These are phyloP conservation scores for Mesochorus sp. DNA, from an alignment of 2,888 invertebrate species.

Conservation along the genomic window DNA sequence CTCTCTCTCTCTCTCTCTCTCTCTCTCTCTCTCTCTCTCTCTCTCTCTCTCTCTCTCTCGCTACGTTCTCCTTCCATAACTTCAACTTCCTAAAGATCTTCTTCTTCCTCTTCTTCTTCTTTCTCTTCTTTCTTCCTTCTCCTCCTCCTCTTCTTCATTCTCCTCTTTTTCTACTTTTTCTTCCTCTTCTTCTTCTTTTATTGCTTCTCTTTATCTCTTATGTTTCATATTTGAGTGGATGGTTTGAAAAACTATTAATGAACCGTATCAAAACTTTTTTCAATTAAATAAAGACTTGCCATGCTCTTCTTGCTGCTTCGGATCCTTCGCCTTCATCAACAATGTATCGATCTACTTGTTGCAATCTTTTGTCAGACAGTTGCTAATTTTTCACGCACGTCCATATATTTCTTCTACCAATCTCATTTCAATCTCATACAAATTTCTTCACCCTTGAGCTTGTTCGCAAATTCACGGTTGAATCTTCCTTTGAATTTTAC, in stretches of 20 bases:
- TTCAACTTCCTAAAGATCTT: conserved; percentile 51
- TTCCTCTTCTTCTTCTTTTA: background rate
- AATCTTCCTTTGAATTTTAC: no score
- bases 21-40: conserved; percentile 40
- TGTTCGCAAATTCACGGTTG: no score
- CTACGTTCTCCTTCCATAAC: conserved; percentile 36
- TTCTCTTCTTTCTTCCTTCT: background rate
- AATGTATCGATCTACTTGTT: background rate
- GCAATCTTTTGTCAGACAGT: conserved; percentile 2
- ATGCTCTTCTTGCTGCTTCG: conserved; percentile 38
- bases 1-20: conserved; percentile 44
- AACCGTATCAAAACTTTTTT: conserved; percentile 49
- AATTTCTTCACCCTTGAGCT: background rate
- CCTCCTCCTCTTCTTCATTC: no score
- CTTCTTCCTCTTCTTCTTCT: background rate
- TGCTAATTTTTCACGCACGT: conserved; percentile 28
- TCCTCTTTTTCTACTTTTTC: no score
- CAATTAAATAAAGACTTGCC: conserved; percentile 61
- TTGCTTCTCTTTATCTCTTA: background rate
- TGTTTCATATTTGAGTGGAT: background rate
- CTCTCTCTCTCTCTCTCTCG: conserved; percentile 17
- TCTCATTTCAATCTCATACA: background rate
- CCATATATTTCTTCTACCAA: background rate
- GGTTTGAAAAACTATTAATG: conserved; percentile 29
- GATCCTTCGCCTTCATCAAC: conserved; percentile 6